A percentile compares a stretch with the other conserved stretches of the same genome.
Conservation (phyloP, 2,113 vertebrate genomes). For the Grus americana region DNA sequence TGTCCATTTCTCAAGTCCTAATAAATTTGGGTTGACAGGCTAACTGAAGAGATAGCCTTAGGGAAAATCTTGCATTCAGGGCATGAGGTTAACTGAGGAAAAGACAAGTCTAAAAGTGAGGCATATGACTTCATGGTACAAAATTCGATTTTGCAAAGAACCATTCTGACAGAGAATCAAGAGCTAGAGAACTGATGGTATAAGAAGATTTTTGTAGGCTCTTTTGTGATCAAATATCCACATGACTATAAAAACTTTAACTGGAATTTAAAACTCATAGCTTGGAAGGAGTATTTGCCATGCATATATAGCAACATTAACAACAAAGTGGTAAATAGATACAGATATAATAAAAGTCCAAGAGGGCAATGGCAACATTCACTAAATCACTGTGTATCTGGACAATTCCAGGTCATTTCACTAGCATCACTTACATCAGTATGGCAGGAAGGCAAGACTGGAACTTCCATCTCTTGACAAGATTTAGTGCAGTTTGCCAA, state of each 20-base stretch:
- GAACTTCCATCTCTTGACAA: neutral
- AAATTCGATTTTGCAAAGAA: conserved; percentile 20
- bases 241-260: neutral
- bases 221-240: neutral
- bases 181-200: neutral
- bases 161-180: conserved; percentile 7
- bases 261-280: neutral
- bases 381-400: neutral
- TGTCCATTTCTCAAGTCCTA: conserved; percentile 30
- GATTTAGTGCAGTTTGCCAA: neutral
- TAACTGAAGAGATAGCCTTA: conserved; percentile 29
- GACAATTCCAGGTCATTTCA: neutral
- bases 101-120: conserved; percentile 37
- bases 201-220: conserved; percentile 2
- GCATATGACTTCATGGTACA: conserved; percentile 50
- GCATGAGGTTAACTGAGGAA: conserved; percentile 65
- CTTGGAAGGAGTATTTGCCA: neutral
- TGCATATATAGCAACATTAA: neutral
- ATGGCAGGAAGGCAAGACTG: neutral
- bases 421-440: neutral
- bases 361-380: neutral
- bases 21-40: conserved; percentile 51
- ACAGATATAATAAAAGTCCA: neutral
- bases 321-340: neutral
- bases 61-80: conserved; percentile 34